Evolutionary conservation across 2,113 vertebrate genomes (phyloP), one percentile per base, ranked within the genome.

Genomic region (Oxyruncus cristatus): DNA sequence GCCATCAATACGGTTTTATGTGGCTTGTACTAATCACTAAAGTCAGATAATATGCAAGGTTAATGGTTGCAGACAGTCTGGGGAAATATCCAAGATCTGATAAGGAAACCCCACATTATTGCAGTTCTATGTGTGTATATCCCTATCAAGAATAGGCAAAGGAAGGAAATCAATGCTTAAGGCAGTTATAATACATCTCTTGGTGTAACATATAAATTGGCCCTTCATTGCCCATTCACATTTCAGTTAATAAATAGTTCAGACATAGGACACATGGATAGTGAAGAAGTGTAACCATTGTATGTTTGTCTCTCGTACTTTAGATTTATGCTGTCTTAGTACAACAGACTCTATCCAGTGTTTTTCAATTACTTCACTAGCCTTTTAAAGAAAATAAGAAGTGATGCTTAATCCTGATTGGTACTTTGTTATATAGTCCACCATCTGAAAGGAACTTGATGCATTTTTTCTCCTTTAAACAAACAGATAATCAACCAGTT

Each of bases 261-360:
- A 97, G 94, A 93, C 98, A 85, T 39, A 83, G 97, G 97, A 98
- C 97, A 97, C 95, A 98, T 93, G 97, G 97, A 95, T 97, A 96
- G 96, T 79, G 96, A 98, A 98, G 98, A 98, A 99, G 97, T 94
- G 95, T 92, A 70, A 91, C 98, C 98, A 99, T 99, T 99, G 99
- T 99, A 89, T 63, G 74, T 92, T 97, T 97, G 97, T 98, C 97
- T 98, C 97, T 96, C 94, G 91, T 97, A 96, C 96, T 97, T 96
- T 98, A 99, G 99, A 99, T 99, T 99, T 99, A 99, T 99, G 98
- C 98, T 96, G 97, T 93, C 97, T 95, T 97, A 97, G 98, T 98
- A 99, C 98, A 98, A 98, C 97, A 97, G 97, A 79, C 97, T 96
- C 95, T 97, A 93, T 96, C 98, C 98, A 91, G 93, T 95, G 95